Base-by-base conservation (phyloP, 2,797 vertebrate genomes). In the Leuciscus waleckii region DNA sequence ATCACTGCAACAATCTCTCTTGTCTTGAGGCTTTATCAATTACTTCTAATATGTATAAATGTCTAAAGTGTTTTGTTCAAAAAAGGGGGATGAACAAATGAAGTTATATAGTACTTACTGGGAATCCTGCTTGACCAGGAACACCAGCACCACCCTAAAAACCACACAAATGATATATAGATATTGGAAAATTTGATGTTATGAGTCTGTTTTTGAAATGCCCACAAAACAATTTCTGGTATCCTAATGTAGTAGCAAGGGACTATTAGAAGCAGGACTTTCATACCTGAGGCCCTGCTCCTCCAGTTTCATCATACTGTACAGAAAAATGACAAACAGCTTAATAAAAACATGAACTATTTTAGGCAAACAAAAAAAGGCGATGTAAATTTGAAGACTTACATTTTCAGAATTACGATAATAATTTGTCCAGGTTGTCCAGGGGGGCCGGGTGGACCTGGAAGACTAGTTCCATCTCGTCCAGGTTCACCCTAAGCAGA, bases 351-450 rank as follows among this genome's bases (percentile, higher is more conserved):
- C 13, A 79, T 13, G n/a, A 56, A 70, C 21, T 29, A 58, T 43
- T 35, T 41, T 14, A 63, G 26, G 7, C 32, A 68, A 75, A 54
- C 51, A 13, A 63, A 39, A 61, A 61, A 65, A 43, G 16, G 14
- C 2, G 1, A 69, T 63, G 56, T 29, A 17, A 43, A 46, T 71
- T 1, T 39, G 9, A 46, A 37, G 61, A 7, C 92, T 91, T 89
- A 96, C 96, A 29, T 84, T 90, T 41, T 89, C 92, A 82, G 90
- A 63, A 0, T 94, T 88, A 16, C 93, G 67, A 87, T 96, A 91
- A 96, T 74, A 2, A 97, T 91, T 85, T 96, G 94, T 61, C 98
- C 98, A 0, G 98, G 97, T 7, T 95, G 94, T n/a, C 98, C 98
- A 0, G 98, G 98, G 0, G 95, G 97, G 0, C 98, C 98, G 0